Percentiles rank a stretch among this genome's conserved stretches.
phyloP scores from a whole-genome alignment of 2,888 invertebrate species.

The Dinocampus coccinellae region DNA sequence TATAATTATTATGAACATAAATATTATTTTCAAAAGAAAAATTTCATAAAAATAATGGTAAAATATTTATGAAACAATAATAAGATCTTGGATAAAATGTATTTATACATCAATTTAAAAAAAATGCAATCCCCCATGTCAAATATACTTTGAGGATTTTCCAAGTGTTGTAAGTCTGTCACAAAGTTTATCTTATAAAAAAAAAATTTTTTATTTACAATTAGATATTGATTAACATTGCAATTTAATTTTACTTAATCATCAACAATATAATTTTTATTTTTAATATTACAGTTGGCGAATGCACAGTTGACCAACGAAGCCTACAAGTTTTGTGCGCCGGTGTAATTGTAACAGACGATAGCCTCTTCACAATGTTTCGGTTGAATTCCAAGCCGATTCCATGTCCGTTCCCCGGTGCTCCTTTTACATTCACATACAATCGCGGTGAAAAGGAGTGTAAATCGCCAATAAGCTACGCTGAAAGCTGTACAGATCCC shows the following conservation, averaged over 20 bases:
- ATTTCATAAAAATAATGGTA: too few species aligned
- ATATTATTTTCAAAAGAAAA: too few species aligned
- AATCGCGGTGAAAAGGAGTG: slow-evolving; percentile 82
- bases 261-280: background rate
- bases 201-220: too few species aligned
- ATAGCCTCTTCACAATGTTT: slow-evolving; percentile 82
- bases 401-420: slow-evolving; percentile 85
- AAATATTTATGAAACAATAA: background rate
- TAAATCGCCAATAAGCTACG: slow-evolving; percentile 80
- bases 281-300: slow-evolving; percentile 70
- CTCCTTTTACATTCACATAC: slow-evolving; percentile 86
- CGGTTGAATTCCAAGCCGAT: slow-evolving; percentile 77
- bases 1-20: too few species aligned
- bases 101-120: slow-evolving; percentile 13
- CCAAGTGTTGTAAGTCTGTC: background rate
- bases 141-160: slow-evolving; percentile 12
- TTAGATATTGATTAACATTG: too few species aligned
- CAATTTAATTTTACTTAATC: too few species aligned
- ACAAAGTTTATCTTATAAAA: too few species aligned
- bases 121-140: background rate
- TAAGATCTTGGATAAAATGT: slow-evolving; percentile 4
- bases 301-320: slow-evolving; percentile 72
- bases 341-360: slow-evolving; percentile 78
- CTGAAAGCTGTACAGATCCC: slow-evolving; percentile 88
- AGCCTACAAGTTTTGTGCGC: slow-evolving; percentile 76